phyloP scores from a whole-genome alignment of 1,140 invertebrate species.

The Euglossa dilemma region DNA sequence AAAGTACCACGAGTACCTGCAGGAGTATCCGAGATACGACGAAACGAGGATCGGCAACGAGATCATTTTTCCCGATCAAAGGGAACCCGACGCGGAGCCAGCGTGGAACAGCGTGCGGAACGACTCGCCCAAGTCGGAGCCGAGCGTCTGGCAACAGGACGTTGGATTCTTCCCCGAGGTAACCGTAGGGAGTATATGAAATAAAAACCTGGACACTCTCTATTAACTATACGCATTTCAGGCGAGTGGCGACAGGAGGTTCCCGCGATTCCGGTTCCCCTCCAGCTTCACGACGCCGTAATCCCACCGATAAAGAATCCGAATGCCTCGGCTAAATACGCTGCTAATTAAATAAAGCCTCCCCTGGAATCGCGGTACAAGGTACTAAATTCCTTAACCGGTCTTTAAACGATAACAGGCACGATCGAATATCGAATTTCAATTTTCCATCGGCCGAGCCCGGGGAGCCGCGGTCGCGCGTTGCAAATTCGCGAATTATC shows the following conservation, averaged over 20 bases:
- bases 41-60: background rate
- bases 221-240: background rate
- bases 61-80: slow-evolving; percentile 49
- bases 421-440: background rate
- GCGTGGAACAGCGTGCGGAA: slow-evolving; percentile 49
- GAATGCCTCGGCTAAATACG: background rate
- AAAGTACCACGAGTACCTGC: background rate
- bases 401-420: background rate
- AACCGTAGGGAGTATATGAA: background rate
- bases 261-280: slow-evolving; percentile 23
- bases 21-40: slow-evolving; percentile 4
- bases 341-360: background rate
- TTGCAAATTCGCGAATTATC: background rate
- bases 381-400: background rate
- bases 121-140: slow-evolving; percentile 10
- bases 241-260: background rate
- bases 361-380: background rate
- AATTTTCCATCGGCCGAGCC: background rate
- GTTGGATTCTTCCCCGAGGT: slow-evolving; percentile 65
- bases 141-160: background rate
- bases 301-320: background rate
- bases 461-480: too few relatives aligned
- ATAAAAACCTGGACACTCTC: too few relatives aligned
- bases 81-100: slow-evolving; percentile 8
- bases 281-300: background rate